A percentile compares a stretch with the other conserved stretches of the same genome.
Conservation (phyloP, 2,888 invertebrate species). For the Phyto melanocephala region DNA sequence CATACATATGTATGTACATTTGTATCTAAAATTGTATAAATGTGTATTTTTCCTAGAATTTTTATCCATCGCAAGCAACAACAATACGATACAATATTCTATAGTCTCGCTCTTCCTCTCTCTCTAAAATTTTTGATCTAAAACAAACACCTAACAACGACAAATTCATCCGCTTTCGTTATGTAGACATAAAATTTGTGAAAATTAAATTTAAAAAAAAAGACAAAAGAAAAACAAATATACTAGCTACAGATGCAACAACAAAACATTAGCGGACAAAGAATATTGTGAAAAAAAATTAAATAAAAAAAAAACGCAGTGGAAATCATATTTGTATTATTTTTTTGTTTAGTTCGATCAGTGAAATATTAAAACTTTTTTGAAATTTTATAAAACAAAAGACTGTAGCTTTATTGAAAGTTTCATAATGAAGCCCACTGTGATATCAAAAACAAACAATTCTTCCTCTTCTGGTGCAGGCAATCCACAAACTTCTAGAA, state of each 20-base stretch:
- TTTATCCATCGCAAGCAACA: slow-evolving; percentile 19
- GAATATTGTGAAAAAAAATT: background rate
- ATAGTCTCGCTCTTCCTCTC: background rate
- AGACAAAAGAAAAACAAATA: background rate
- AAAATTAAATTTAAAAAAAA: slow-evolving; percentile 42
- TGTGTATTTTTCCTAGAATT: slow-evolving; percentile 50
- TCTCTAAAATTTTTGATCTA: background rate
- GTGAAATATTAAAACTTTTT: background rate
- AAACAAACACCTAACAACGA: slow-evolving; percentile 5
- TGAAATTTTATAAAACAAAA: slow-evolving; percentile 9
- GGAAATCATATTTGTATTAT: background rate
- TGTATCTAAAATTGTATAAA: too few relatives aligned
- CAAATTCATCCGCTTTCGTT: slow-evolving; percentile 14
- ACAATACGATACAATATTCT: background rate
- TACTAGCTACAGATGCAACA: background rate
- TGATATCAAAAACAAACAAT: slow-evolving; percentile 72
- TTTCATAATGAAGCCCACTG: slow-evolving; percentile 75
- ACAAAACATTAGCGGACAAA: background rate
- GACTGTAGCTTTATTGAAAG: slow-evolving; percentile 10
- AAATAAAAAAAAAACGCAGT: background rate
- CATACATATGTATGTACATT: background rate
- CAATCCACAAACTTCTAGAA: slow-evolving; percentile 53
- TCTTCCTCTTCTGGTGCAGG: slow-evolving; percentile 63
- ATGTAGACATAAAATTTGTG: slow-evolving; percentile 17
- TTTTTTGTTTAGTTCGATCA: background rate